These are phyloP conservation scores for Maniola jurtina DNA, from an alignment of 1,140 invertebrate species.

Conservation along the genomic window DNA sequence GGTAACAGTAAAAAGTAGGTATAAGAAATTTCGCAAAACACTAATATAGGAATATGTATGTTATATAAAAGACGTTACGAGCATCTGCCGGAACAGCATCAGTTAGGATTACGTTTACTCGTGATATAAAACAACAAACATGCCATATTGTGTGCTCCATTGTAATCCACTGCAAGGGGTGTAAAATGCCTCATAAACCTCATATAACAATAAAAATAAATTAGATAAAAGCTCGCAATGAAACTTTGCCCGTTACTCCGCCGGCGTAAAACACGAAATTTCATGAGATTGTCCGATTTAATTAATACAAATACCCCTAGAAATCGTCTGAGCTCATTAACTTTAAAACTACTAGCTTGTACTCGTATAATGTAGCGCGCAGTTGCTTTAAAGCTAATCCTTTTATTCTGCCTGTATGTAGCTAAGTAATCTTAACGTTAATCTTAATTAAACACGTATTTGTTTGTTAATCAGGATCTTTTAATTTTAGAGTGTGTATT, in stretches of 20 bases:
- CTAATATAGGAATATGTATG: neutral
- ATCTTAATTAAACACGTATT: constrained; percentile 19
- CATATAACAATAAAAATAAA: constrained; percentile 75
- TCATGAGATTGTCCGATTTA: constrained; percentile 62
- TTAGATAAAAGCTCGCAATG: constrained; percentile 72
- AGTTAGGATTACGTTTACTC: neutral
- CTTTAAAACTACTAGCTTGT: constrained; percentile 37
- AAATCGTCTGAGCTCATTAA: constrained; percentile 43
- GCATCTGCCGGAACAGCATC: neutral
- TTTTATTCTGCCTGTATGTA: constrained; percentile 23
- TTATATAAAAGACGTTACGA: neutral
- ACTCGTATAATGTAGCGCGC: constrained; percentile 20
- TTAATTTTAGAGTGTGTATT: constrained; percentile 4
- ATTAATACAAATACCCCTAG: constrained; percentile 63
- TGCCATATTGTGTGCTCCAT: constrained; percentile 24
- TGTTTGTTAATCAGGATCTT: constrained; percentile 7
- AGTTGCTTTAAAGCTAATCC: constrained; percentile 28
- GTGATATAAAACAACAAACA: constrained; percentile 8
- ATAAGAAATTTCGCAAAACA: too few relatives aligned
- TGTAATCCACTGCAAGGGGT: constrained; percentile 50
- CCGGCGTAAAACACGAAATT: constrained; percentile 59
- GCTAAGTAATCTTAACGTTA: constrained; percentile 21
- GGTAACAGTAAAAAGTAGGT: too few relatives aligned
- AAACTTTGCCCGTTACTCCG: constrained; percentile 66
- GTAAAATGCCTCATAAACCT: constrained; percentile 66